Evolutionary conservation across 1,140 invertebrate species (phyloP).

Genomic region (Musca vetustissima): DNA sequence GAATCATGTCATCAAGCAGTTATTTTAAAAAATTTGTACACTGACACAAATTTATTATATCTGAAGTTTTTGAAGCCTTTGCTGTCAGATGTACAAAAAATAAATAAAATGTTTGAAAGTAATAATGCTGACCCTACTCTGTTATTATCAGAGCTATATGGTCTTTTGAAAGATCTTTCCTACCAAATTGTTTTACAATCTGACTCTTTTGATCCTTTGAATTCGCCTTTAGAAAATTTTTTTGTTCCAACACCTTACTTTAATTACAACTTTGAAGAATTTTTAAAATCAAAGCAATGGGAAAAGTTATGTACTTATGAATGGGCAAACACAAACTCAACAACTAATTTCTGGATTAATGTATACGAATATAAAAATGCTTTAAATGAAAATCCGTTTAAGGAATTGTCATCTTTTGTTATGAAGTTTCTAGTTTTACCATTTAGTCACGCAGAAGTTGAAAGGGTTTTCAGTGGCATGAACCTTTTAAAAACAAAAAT

Average conservation of each 20-base stretch:
- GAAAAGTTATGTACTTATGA: background rate
- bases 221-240: background rate
- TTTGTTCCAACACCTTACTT: background rate
- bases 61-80: background rate
- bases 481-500: background rate
- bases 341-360: background rate
- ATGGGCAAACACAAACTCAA: background rate
- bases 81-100: background rate
- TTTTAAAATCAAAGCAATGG: conserved; percentile 1
- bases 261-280: background rate
- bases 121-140: background rate
- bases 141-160: background rate
- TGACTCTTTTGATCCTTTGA: background rate
- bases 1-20: background rate
- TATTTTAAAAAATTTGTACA: conserved; percentile 13
- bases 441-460: background rate
- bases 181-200: background rate
- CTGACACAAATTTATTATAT: background rate
- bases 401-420: background rate
- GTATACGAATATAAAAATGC: conserved; percentile 1
- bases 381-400: background rate
- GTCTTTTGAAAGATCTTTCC: background rate
- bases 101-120: conserved; percentile 1
- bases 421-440: background rate
- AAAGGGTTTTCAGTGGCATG: background rate